Conservation (phyloP, 2,113 vertebrate species). For the Puma concolor region DNA sequence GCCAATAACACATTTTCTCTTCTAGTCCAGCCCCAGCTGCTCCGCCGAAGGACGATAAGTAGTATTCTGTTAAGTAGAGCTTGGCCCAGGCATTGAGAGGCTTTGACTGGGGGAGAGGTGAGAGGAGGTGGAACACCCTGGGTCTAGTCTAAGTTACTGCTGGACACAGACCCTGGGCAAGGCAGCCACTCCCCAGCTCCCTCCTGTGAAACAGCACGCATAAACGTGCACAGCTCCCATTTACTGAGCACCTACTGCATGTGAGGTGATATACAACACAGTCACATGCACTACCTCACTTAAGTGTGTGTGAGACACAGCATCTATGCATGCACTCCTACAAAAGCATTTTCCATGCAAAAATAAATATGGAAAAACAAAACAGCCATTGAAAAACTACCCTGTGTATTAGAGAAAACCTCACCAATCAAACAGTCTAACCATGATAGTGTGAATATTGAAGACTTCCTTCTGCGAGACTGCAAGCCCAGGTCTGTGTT, state of each 20-base stretch:
- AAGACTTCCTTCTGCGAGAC: background rate
- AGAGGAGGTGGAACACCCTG: background rate
- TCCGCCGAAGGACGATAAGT: background rate
- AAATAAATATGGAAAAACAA: background rate
- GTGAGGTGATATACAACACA: background rate
- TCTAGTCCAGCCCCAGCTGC: background rate
- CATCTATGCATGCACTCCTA: background rate
- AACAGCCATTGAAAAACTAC: background rate
- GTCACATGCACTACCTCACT: background rate
- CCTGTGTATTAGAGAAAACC: background rate
- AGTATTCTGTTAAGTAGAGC: background rate
- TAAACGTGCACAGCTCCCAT: background rate
- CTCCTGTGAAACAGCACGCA: background rate
- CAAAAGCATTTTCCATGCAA: slow-evolving; percentile 29
- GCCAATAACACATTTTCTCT: background rate
- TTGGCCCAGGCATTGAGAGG: background rate
- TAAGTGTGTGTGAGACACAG: background rate
- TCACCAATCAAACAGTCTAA: background rate
- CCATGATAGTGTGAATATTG: background rate
- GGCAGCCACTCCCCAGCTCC: background rate
- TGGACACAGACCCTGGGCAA: background rate
- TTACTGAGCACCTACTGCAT: background rate
- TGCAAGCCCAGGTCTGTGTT: background rate
- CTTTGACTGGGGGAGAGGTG: background rate
- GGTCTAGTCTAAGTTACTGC: background rate